These are phyloP conservation scores for Sceloporus undulatus DNA, from an alignment of 2,113 vertebrate species.

Conservation along the genomic window DNA sequence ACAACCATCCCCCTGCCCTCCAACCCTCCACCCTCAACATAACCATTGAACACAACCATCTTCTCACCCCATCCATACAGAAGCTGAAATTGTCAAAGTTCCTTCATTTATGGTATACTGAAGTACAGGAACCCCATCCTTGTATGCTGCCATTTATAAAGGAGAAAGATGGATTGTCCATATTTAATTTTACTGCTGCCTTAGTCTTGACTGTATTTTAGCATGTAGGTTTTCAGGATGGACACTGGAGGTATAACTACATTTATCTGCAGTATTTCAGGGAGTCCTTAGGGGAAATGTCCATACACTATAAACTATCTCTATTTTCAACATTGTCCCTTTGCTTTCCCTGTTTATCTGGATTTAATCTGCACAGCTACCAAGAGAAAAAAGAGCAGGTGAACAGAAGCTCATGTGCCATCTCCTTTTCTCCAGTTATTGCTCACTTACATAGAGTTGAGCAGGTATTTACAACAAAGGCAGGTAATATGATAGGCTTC, in stretches of 20 bases:
- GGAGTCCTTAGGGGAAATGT: too few species aligned
- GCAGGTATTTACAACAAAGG: not conserved
- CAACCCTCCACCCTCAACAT: too few species aligned
- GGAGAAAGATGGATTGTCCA: not conserved
- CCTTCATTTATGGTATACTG: not conserved
- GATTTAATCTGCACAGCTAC: not conserved
- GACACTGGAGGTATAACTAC: not conserved
- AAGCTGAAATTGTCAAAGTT: too few species aligned
- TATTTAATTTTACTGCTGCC: not conserved
- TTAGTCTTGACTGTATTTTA: not conserved
- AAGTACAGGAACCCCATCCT: not conserved
- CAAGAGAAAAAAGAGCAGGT: not conserved
- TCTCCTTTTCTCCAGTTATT: not conserved
- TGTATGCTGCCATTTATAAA: not conserved
- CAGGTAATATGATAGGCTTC: too few species aligned
- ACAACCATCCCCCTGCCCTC: too few species aligned
- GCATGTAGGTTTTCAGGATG: not conserved
- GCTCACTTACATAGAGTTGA: not conserved
- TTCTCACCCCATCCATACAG: too few species aligned
- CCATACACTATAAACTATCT: not conserved
- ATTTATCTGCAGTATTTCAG: not conserved
- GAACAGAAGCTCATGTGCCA: not conserved
- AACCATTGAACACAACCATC: too few species aligned
- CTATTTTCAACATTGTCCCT: not conserved
- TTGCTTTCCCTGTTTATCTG: not conserved